Percentiles rank a stretch among this genome's conserved stretches.
Evolutionary conservation across 2,113 vertebrate species (phyloP).

Genomic region (Fregetta grallaria): DNA sequence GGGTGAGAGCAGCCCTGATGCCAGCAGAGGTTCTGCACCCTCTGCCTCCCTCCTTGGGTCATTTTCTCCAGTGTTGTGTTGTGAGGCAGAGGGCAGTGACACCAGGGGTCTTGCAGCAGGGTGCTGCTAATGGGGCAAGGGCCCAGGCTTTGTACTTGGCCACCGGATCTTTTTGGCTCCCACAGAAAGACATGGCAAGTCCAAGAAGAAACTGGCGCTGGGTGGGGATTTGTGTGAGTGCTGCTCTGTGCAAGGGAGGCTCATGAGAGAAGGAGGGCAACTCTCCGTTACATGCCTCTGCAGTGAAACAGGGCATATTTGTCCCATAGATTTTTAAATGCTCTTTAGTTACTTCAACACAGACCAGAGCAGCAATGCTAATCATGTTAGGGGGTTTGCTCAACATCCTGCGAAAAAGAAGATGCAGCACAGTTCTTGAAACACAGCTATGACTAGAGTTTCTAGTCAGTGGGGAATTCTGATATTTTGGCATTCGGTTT

Average conservation of each 20-base stretch:
- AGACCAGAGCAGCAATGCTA: not conserved
- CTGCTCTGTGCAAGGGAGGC: not conserved
- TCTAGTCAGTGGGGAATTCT: not conserved
- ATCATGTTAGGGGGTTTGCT: not conserved
- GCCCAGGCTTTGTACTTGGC: not conserved
- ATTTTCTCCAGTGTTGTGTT: not conserved
- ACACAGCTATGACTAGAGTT: not conserved
- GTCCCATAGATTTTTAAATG: not conserved
- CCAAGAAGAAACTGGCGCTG: not conserved
- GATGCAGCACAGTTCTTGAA: not conserved
- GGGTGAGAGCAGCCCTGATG: not conserved
- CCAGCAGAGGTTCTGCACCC: not conserved
- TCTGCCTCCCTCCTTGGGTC: not conserved
- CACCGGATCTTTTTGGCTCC: not conserved
- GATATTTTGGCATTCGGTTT: not conserved
- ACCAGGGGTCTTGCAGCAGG: not conserved
- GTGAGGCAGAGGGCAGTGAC: not conserved
- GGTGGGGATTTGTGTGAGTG: not conserved
- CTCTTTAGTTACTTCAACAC: not conserved
- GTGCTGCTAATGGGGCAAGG: not conserved
- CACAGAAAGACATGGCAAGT: not conserved
- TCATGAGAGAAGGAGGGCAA: not conserved
- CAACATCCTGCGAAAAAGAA: not conserved
- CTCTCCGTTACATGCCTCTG: not conserved
- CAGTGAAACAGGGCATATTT: not conserved